phyloP scores from a whole-genome alignment of 2,797 vertebrate species.

The Hypotaenidia okinawae region DNA sequence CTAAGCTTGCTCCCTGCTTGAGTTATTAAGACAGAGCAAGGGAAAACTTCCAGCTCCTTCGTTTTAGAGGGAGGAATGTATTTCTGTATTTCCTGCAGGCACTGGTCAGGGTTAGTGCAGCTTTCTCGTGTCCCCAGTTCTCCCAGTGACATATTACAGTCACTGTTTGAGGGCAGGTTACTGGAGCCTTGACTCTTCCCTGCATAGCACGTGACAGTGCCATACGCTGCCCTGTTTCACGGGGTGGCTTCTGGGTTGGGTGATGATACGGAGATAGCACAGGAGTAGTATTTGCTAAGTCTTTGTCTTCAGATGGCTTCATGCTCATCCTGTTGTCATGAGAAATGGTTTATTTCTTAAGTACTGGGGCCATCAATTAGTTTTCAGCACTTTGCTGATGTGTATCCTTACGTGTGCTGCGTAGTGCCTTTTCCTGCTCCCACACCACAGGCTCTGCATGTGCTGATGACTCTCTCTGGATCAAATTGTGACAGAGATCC shows the following conservation, averaged over 20 bases:
- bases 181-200: neutral
- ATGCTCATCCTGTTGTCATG: neutral
- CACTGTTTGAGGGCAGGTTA: neutral
- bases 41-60: neutral
- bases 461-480: neutral
- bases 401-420: neutral
- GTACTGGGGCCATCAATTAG: neutral
- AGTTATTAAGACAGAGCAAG: neutral
- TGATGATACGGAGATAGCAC: neutral
- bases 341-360: neutral
- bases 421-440: neutral
- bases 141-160: neutral
- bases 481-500: neutral
- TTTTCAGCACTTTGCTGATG: neutral
- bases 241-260: neutral
- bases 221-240: fast-evolving
- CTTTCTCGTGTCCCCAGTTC: neutral
- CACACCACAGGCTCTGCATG: too few species aligned
- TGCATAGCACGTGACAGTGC: neutral
- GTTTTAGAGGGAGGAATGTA: neutral
- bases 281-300: neutral
- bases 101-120: neutral
- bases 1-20: neutral
- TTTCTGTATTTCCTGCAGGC: neutral
- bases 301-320: neutral